A percentile compares a stretch with the other conserved stretches of the same genome.
Conservation (phyloP, 2,888 invertebrate species). For the Melikaiella ostensackeni region DNA sequence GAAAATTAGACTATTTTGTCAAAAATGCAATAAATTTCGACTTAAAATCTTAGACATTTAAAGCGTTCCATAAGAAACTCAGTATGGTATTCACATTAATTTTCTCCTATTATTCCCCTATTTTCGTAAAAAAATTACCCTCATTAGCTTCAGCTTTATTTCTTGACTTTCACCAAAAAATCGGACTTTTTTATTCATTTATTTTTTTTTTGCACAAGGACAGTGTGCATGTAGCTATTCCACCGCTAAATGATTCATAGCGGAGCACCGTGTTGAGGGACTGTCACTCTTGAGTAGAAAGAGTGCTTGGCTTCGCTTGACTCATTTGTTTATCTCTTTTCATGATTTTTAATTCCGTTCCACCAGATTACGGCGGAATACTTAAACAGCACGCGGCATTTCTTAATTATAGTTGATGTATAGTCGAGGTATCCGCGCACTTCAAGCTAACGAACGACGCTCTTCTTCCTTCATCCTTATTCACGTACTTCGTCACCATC, state of each 20-base stretch:
- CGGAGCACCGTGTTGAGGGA: slow-evolving; percentile 46
- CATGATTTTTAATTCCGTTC: slow-evolving; percentile 70
- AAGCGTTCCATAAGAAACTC: no score
- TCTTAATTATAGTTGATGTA: slow-evolving; percentile 72
- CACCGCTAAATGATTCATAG: slow-evolving; percentile 56
- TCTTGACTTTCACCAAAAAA: no score
- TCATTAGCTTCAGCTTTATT: no score
- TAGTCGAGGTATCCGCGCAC: slow-evolving; percentile 50
- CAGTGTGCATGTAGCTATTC: slow-evolving; percentile 50
- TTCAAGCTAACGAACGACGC: slow-evolving; percentile 47
- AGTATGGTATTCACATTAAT: no score
- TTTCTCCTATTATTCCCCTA: no score
- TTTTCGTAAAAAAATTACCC: no score
- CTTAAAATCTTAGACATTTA: no score
- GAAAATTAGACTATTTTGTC: no score
- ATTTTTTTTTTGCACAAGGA: not conserved
- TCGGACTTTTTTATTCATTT: no score
- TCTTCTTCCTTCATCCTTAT: slow-evolving; percentile 32
- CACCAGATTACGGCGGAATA: slow-evolving; percentile 69
- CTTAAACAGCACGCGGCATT: slow-evolving; percentile 69
- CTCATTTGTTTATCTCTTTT: slow-evolving; percentile 57
- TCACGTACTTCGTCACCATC: not conserved
- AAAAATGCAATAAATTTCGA: no score
- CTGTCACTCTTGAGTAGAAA: slow-evolving; percentile 50
- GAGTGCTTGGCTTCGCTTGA: slow-evolving; percentile 38